These are phyloP conservation scores for Limnothrissa miodon DNA, from an alignment of 2,113 vertebrate genomes.

Conservation along the genomic window DNA sequence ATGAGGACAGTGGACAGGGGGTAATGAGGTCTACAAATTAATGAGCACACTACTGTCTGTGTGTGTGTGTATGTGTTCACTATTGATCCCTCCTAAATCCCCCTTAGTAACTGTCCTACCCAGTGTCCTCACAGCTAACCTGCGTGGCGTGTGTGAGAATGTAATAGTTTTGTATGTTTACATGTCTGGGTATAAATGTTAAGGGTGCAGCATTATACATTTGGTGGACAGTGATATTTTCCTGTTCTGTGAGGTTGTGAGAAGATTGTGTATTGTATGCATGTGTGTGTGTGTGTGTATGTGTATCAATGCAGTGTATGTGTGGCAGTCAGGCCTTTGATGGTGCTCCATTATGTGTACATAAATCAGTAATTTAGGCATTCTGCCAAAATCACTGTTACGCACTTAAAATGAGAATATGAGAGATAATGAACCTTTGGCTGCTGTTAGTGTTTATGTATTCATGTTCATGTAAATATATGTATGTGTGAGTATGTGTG, in stretches of 20 bases:
- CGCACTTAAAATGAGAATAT: conserved; percentile 43
- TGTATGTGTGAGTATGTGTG: conserved; percentile 27
- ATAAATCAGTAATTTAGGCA: conserved; percentile 49
- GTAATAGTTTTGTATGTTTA: not conserved
- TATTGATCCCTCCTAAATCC: not conserved
- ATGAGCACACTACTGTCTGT: conserved; percentile 36
- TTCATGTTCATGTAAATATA: conserved; percentile 27
- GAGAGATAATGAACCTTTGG: conserved; percentile 25
- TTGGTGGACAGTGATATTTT: not conserved
- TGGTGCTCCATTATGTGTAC: conserved; percentile 38
- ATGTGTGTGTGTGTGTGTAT: conserved; percentile 26
- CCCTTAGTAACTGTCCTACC: not conserved
- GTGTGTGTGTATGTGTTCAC: conserved; percentile 41
- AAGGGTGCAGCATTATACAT: not conserved
- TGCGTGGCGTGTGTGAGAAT: not conserved
- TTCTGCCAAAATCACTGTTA: conserved; percentile 52
- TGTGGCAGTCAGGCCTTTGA: conserved; percentile 21
- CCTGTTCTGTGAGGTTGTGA: conserved; percentile 43
- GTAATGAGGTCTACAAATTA: not conserved
- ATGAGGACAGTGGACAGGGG: not conserved
- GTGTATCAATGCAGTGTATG: not conserved
- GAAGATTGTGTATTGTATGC: conserved; percentile 37
- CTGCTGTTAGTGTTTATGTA: conserved; percentile 23
- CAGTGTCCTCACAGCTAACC: not conserved
- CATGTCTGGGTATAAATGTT: conserved; percentile 19